A percentile compares a stretch with the other conserved stretches of the same genome.
Evolutionary conservation across 1,140 invertebrate species (phyloP).

Genomic region (Centruroides sculpturatus): DNA sequence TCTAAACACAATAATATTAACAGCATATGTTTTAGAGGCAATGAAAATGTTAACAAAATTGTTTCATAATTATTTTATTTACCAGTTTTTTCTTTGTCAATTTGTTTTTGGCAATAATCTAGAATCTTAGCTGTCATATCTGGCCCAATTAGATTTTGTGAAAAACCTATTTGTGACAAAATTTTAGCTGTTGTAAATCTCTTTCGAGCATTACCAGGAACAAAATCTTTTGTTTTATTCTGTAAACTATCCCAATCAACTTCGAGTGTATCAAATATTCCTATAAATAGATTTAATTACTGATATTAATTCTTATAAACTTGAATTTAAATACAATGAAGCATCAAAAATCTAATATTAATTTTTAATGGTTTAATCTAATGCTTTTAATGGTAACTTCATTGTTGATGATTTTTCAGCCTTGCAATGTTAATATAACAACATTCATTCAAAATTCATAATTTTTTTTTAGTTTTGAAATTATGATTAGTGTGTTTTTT

Average conservation of each 20-base stretch:
- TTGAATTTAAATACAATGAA: no score
- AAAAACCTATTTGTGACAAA: conserved; percentile 16
- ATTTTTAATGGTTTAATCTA: no score
- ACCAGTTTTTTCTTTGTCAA: conserved; percentile 3
- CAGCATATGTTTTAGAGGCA: not conserved
- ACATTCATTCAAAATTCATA: no score
- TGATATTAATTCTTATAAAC: no score
- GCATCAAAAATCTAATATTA: no score
- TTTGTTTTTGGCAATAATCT: conserved; percentile 12
- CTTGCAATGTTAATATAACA: no score
- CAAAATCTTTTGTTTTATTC: conserved; percentile 11
- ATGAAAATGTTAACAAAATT: not conserved
- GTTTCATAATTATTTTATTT: no score
- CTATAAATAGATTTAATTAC: not conserved
- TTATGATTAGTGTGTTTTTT: no score
- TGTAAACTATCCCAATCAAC: conserved; percentile 16
- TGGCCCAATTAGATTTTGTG: conserved; percentile 9
- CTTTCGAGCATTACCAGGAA: conserved; percentile 9
- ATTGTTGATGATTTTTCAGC: no score
- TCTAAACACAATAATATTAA: no score
- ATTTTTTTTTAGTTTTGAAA: no score
- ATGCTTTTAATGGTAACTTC: no score
- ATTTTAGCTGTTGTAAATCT: conserved; percentile 13
- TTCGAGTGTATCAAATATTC: conserved; percentile 14
- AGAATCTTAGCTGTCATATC: conserved; percentile 8